Evolutionary conservation across 2,888 invertebrate species (phyloP), one percentile per base, ranked within the genome.

Genomic region (Crioceris asparagi): DNA sequence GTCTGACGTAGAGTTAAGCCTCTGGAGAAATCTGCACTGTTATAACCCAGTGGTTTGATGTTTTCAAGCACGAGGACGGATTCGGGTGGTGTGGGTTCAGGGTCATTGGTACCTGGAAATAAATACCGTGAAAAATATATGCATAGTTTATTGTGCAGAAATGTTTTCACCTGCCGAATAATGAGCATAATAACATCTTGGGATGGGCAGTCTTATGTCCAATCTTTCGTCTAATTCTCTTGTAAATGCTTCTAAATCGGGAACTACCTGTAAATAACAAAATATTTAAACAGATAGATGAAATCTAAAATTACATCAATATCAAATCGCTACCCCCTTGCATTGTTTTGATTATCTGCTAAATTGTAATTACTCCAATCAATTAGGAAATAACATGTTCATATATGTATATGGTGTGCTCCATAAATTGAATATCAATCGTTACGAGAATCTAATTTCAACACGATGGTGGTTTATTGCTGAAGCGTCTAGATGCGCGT

Each of bases 41-140:
- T 68, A 57, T 70, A 83, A 8, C 79, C 80, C 5, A 66, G 62
- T 3, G 76, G 70, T 29, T 77, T 75, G 38, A 83, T 74, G 57
- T 86, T 83, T 61, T 83, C 81, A 47, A 86, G 61, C 10, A 85
- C 83, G 18, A 85, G 70, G 54, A 76, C 75, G 49, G 73, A 83
- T 69, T 77, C 76, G 7, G 74, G 69, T 3, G 70, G 71, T 33
- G 57, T 61, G 17, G 58, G 59, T 43, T 60, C 61, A 11, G 60
- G 59, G 32, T 65, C 63, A 35, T 42, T 53, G 31, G 53, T 53
- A 8, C 68, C 71, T 38, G 44, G 3, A 29, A 29, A 29, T 4
- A 32, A 17, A 7, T 21, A 21, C 21, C 21, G 6, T 21, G 21
- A 21, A 21, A 21, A 21, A 21, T 21, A 6, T 21, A 21, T 21